Base-by-base conservation (phyloP, 2,888 invertebrate species). In the Lepidocyrtinus sp. region DNA sequence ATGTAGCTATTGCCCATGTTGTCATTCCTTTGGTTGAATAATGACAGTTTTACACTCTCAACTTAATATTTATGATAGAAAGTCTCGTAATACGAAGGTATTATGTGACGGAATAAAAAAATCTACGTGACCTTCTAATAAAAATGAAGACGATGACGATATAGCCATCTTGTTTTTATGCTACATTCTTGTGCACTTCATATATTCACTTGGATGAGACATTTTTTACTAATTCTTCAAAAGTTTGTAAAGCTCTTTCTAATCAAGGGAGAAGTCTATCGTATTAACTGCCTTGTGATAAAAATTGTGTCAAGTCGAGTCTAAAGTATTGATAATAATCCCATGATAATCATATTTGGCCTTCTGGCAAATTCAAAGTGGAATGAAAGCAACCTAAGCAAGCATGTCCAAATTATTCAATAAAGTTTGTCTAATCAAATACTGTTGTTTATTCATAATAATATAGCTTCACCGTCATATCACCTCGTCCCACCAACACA, bases 241-340 rank as follows among this genome's bases (percentile, higher is more conserved):
- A 50, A 50, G 12, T 50, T 15, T 15, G 50, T 50, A 50, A 50
- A 50, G 50, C 24, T 46, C n/a, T 45, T 25, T 63, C 36, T 63
- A 75, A 75, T 75, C 75, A 62, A 50, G 63, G 63, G 69, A 69
- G 55, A 75, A 75, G 75, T 27, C 46, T 45, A 69, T 69, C 69
- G 17, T 17, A 50, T 50, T 50, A 50, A 68, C 69, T 19, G 27
- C 76, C 63, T 15, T 45, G 26, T 21, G 61, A 72, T 77, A 72
- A 77, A 77, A 77, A 72, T 77, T 77, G 77, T 77, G 77, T 77
- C 77, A 77, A 76, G 76, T 76, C 64, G 50, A 50, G 50, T 50
- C 45, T 36, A 75, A 68, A 45, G 24, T 67, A 68, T 67, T 75
- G 68, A 68, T 67, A 72, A 65, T 64, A 72, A 67, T 77, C 77